Conservation (phyloP, 2,888 invertebrate species). For the Philereme vetulata region DNA sequence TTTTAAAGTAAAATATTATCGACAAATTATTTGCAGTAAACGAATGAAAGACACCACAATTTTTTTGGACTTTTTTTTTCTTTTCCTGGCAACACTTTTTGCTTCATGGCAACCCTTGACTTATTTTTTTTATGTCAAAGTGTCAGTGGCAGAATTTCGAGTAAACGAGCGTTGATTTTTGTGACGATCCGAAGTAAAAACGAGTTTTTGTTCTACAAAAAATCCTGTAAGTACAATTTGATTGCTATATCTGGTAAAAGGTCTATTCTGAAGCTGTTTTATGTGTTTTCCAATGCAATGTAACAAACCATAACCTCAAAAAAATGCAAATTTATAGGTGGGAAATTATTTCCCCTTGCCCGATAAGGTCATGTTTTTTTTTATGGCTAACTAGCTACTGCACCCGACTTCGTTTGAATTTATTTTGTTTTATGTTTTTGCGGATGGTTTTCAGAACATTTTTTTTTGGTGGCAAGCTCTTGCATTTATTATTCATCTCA, state of each 20-base stretch:
- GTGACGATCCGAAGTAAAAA: conserved; percentile 1
- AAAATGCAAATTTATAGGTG: conserved; percentile 1
- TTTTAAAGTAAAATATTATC: conserved; percentile 1
- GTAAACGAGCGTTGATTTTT: conserved; percentile 1
- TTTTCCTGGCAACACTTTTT: conserved; percentile 1
- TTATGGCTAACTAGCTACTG: conserved; percentile 1
- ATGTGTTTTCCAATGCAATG: conserved; percentile 1
- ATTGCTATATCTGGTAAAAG: conserved; percentile 1
- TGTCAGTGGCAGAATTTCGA: neutral
- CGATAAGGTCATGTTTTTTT: neutral
- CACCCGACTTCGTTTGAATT: conserved; percentile 1
- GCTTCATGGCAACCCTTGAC: conserved; percentile 1
- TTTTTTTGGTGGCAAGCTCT: conserved; percentile 1
- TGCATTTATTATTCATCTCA: neutral
- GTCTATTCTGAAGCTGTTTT: conserved; percentile 1
- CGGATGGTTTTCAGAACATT: conserved; percentile 1
- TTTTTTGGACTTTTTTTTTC: conserved; percentile 1
- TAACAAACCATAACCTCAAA: conserved; percentile 1
- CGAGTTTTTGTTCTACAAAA: conserved; percentile 1
- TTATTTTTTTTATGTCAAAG: conserved; percentile 1
- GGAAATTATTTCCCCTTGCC: neutral
- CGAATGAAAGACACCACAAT: neutral
- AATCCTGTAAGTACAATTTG: conserved; percentile 1
- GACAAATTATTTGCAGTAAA: neutral
- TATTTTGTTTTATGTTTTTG: conserved; percentile 1